Evolutionary conservation across 2,797 vertebrate species (phyloP).

Genomic region (Clarias laeviceps): DNA sequence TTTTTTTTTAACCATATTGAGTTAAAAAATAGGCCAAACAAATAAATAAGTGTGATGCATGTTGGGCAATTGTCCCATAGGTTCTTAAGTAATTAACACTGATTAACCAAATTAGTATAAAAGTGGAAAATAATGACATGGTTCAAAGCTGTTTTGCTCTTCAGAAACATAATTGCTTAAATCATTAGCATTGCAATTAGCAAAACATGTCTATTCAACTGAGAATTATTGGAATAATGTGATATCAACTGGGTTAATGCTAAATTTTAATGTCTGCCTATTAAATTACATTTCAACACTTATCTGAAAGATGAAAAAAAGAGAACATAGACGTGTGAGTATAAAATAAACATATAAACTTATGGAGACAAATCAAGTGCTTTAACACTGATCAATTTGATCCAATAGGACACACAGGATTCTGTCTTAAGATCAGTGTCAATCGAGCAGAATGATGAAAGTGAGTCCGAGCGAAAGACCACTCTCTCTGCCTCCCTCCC

Average conservation of each 20-base stretch:
- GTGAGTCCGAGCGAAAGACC: conserved; percentile 14
- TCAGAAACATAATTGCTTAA: conserved; percentile 59
- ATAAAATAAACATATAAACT: conserved; percentile 4
- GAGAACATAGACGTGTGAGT: neutral
- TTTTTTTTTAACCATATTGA: too few relatives aligned
- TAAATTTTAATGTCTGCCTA: neutral
- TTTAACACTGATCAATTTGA: neutral
- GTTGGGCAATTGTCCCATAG: conserved; percentile 70
- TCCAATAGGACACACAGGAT: neutral
- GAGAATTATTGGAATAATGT: conserved; percentile 28
- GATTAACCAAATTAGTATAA: conserved; percentile 78
- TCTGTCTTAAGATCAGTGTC: neutral
- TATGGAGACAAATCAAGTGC: neutral
- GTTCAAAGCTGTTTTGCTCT: conserved; percentile 20
- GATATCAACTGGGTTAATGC: conserved; percentile 10
- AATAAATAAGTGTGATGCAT: conserved; percentile 24
- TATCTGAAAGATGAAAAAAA: neutral
- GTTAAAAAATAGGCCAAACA: neutral
- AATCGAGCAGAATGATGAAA: conserved; percentile 7
- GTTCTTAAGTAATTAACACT: conserved; percentile 77
- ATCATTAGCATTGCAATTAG: conserved; percentile 58
- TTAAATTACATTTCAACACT: neutral
- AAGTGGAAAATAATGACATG: conserved; percentile 49
- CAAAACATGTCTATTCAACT: conserved; percentile 24
- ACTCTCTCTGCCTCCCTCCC: conserved; percentile 66